phyloP scores from a whole-genome alignment of 2,113 vertebrate genomes.

The Chaenogobius annularis region DNA sequence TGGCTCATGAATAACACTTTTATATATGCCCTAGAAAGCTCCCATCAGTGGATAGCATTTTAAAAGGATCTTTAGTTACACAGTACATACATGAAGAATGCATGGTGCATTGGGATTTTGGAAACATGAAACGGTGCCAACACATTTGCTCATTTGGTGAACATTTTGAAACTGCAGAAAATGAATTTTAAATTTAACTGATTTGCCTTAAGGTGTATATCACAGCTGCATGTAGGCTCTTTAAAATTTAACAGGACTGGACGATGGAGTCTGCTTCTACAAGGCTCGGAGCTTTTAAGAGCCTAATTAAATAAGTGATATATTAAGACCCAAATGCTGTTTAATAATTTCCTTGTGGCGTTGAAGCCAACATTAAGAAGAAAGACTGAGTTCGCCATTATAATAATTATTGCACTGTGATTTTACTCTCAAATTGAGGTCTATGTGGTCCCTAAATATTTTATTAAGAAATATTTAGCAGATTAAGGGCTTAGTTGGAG shows the following conservation, averaged over 20 bases:
- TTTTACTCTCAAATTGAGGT: conserved; percentile 8
- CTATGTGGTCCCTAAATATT: neutral
- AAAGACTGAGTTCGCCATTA: neutral
- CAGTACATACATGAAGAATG: neutral
- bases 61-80: conserved; percentile 45
- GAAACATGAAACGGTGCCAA: neutral
- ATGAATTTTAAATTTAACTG: neutral
- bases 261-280: neutral
- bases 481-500: neutral
- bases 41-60: conserved; percentile 34
- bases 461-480: neutral
- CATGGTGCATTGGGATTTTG: conserved; percentile 19
- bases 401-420: conserved; percentile 8
- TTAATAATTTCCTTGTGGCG: conserved; percentile 10
- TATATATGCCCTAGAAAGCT: conserved; percentile 23
- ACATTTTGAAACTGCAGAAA: neutral
- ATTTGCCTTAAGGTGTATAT: conserved; percentile 11
- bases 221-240: conserved; percentile 14
- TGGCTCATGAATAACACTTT: conserved; percentile 22
- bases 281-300: neutral
- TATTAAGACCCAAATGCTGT: conserved; percentile 21
- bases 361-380: conserved; percentile 4
- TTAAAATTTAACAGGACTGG: conserved; percentile 16
- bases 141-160: neutral
- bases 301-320: conserved; percentile 32